Base-by-base conservation (phyloP, 2,797 vertebrate genomes). In the Crenuchus spilurus region DNA sequence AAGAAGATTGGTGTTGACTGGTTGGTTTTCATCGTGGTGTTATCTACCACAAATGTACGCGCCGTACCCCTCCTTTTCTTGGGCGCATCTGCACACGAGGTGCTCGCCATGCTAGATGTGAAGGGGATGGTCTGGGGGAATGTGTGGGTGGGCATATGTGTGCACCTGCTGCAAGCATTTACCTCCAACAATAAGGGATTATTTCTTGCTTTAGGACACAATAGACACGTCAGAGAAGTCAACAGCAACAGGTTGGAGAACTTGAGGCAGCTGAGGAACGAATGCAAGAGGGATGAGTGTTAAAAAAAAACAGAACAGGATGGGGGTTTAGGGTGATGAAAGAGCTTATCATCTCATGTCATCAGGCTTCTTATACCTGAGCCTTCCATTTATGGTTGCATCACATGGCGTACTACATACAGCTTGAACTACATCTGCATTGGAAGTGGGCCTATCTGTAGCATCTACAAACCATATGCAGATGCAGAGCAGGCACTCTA, bases 41-140 rank as follows among this genome's bases (percentile, higher is more conserved):
- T 93, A 92, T 94, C 89, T 87, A 93, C 92, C 88, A 89, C 8
- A 90, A 87, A 88, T n/a, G 91, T 90, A 91, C 91, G 91, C 92
- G 89, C 86, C 87, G 89, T 83, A 20, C 46, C 73, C 89, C 90
- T 92, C 89, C 90, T 92, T 95, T 96, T 96, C 94, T 96, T 94
- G 94, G 94, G 92, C 94, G 91, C 95, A 96, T 96, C 96, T 98
- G 95, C 92, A 94, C 94, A 92, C 95, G 94, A 95, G 91, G 92
- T 91, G 93, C 89, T 92, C 90, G 18, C 65, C 72, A 82, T 82
- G 83, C 71, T 80, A 74, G 79, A n/a, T n/a, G 84, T 91, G 84
- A 90, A 89, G 93, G 90, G 88, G 94, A 91, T 93, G 93, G 94
- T 92, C 24, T 84, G 83, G 20, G 82, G 58, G 77, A 77, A 91